Conservation (phyloP, 2,888 invertebrate genomes). For the Perdita meconis region DNA sequence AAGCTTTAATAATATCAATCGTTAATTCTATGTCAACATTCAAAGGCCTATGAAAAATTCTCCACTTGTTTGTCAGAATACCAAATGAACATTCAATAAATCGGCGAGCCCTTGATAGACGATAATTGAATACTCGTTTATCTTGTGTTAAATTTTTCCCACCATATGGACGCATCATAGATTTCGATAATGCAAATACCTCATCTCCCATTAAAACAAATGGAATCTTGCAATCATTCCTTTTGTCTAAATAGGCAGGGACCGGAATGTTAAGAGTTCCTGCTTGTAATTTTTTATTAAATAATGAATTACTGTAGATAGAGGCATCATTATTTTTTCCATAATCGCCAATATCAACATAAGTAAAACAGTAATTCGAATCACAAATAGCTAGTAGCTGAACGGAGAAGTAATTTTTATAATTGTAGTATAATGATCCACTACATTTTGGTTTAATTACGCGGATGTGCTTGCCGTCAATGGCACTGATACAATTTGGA, state of each 20-base stretch:
- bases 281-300: neutral
- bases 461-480: neutral
- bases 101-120: conserved; percentile 62
- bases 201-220: neutral
- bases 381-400: conserved; percentile 7
- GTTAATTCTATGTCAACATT: conserved; percentile 70
- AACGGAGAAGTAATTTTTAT: too few species aligned
- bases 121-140: conserved; percentile 71
- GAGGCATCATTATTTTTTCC: conserved; percentile 1
- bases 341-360: conserved; percentile 1
- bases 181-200: conserved; percentile 1
- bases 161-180: conserved; percentile 62
- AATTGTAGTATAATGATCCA: neutral
- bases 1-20: conserved; percentile 72
- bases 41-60: conserved; percentile 76
- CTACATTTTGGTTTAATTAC: neutral
- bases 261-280: neutral
- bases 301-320: neutral
- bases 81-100: conserved; percentile 70
- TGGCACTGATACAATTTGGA: neutral
- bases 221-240: neutral
- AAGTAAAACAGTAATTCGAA: conserved; percentile 9
- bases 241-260: neutral
- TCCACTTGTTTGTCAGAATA: conserved; percentile 76
- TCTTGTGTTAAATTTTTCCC: conserved; percentile 48